Evolutionary conservation across 2,888 invertebrate species (phyloP), one percentile per base, ranked within the genome.

Genomic region (Alloscopus bannaensis): DNA sequence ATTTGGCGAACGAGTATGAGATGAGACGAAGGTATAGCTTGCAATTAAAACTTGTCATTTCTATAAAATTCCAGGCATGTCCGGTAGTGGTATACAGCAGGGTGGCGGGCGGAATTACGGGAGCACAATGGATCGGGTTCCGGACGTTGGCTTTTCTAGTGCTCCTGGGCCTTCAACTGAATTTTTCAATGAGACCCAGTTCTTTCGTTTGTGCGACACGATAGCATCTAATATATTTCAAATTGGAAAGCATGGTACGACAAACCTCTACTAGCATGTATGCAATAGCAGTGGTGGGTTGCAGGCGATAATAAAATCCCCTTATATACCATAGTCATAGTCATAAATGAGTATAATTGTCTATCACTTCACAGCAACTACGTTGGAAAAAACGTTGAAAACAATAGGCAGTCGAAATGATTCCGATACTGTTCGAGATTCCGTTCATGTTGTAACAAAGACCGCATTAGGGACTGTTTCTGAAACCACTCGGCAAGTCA

Each of bases 201-300:
- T 84, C 36, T 93, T 93, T 88, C 93, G 92, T 87, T 89, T 95
- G 59, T 94, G 93, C 87, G 95, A 95, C 88, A 93, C 92, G 86
- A 93, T 95, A 78, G 94, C 93, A 0, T 93, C 94, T 71, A 95
- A 94, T 88, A 92, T 95, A 69, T 93, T 93, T 87, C 91, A 92
- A 0, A 93, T 96, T 65, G 94, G 94, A 87, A 91, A 92, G 55
- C 93, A 93, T 82, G 91, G 93, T 87, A 91, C n/a, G n/a, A n/a
- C n/a, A n/a, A n/a, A n/a, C n/a, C n/a, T n/a, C n/a, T n/a, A n/a
- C n/a, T n/a, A 92, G 86, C 90, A 91, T 16, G 69, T 52, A n/a
- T 57, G 40, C n/a, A n/a, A 36, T 8, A 29, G 20, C 11, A 22
- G 20, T 52, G 2, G n/a, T 52, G 24, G 11, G n/a, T 6, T 47